Conservation (phyloP, 2,113 vertebrate genomes). For the Callithrix jacchus region DNA sequence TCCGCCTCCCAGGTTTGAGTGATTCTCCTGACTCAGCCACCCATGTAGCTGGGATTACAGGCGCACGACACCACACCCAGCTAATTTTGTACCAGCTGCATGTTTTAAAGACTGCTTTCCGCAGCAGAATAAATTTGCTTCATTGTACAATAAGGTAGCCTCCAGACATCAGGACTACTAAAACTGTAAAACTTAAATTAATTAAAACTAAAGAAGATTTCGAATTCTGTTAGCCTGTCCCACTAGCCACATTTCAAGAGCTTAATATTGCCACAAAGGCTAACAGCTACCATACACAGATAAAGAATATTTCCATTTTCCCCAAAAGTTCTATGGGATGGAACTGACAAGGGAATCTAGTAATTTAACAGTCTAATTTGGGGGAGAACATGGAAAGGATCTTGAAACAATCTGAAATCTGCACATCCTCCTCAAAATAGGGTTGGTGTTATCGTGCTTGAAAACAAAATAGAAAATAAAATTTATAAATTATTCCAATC, state of each 20-base stretch:
- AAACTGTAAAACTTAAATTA: background rate
- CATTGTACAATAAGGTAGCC: fast-evolving
- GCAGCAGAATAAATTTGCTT: background rate
- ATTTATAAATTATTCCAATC: background rate
- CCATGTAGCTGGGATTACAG: no score
- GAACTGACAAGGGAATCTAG: background rate
- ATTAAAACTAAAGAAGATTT: background rate
- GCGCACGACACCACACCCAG: fast-evolving
- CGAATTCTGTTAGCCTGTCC: background rate
- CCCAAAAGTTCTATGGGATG: background rate
- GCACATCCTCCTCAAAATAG: background rate
- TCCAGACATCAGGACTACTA: background rate
- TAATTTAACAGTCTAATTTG: background rate
- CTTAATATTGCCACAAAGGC: background rate
- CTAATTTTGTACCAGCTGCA: no score
- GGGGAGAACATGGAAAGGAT: background rate
- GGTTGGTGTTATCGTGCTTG: background rate
- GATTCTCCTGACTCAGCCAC: no score
- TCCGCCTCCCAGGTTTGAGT: no score
- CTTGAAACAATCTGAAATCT: background rate
- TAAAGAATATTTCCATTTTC: background rate
- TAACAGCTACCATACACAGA: background rate
- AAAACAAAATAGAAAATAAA: background rate
- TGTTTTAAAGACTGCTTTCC: background rate
- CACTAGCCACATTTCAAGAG: background rate